A percentile compares a stretch with the other conserved stretches of the same genome.
Evolutionary conservation across 2,888 invertebrate species (phyloP).

Genomic region (Argyresthia albistria): DNA sequence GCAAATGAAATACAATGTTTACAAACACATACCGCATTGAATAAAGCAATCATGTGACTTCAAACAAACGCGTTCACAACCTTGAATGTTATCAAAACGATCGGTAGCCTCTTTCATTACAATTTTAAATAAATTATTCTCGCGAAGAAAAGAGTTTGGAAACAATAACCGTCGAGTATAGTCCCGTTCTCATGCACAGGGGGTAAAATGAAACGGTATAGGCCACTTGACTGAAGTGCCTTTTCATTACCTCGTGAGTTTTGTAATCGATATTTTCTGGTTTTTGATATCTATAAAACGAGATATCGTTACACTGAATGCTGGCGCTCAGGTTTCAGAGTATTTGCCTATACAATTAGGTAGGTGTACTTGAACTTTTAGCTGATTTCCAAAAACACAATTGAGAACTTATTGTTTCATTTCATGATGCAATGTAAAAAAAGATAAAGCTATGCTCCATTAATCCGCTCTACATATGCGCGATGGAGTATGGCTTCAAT

Average conservation of each 20-base stretch:
- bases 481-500: no score
- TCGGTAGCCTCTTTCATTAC: not conserved
- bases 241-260: not conserved
- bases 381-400: not conserved
- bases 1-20: slow-evolving; percentile 3
- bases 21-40: slow-evolving; percentile 2
- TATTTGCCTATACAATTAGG: no score
- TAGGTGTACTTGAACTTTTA: not conserved
- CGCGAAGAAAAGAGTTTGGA: slow-evolving; percentile 3
- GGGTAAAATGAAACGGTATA: slow-evolving; percentile 4
- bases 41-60: not conserved
- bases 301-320: not conserved
- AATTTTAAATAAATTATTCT: not conserved
- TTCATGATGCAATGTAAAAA: no score
- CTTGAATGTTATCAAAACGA: not conserved
- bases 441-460: no score
- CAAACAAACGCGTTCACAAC: not conserved
- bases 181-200: slow-evolving; percentile 5
- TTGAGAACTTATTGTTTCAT: not conserved
- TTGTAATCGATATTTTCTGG: slow-evolving; percentile 3
- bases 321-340: no score
- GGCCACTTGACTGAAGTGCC: slow-evolving; percentile 2
- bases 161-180: slow-evolving; percentile 12
- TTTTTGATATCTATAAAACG: not conserved
- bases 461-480: no score